Conservation (phyloP, 2,797 vertebrate species). For the Cirrhinus mrigala region DNA sequence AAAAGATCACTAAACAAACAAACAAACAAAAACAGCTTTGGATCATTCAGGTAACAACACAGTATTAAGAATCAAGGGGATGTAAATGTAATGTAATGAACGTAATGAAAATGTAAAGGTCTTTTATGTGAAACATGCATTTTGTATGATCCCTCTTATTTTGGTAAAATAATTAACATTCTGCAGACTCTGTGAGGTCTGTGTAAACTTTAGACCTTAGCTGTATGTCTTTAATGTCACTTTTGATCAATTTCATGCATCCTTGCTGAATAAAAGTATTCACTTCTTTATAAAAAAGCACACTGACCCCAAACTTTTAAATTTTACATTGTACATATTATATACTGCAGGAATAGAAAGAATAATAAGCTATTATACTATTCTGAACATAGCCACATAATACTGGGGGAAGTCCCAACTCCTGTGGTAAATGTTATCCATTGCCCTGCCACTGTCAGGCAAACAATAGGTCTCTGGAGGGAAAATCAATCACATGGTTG, state of each 20-base stretch:
- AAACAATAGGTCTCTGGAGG: conserved; percentile 42
- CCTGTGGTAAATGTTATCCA: conserved; percentile 32
- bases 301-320: not conserved
- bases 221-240: not conserved
- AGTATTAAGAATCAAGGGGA: no score
- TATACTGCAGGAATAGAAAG: not conserved
- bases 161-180: no score
- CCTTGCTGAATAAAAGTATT: not conserved
- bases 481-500: conserved; percentile 58
- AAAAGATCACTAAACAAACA: no score
- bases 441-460: conserved; percentile 42
- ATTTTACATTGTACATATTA: no score
- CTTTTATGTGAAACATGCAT: no score
- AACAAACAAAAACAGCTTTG: no score
- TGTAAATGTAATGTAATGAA: no score
- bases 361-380: not conserved
- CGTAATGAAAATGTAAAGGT: no score
- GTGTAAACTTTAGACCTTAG: no score
- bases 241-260: not conserved
- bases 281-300: not conserved
- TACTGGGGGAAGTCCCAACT: not conserved
- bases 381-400: not conserved
- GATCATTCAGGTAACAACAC: no score
- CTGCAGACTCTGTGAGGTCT: no score
- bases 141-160: no score